Conservation (phyloP, 2,797 vertebrate species). For the Coilia nasus region DNA sequence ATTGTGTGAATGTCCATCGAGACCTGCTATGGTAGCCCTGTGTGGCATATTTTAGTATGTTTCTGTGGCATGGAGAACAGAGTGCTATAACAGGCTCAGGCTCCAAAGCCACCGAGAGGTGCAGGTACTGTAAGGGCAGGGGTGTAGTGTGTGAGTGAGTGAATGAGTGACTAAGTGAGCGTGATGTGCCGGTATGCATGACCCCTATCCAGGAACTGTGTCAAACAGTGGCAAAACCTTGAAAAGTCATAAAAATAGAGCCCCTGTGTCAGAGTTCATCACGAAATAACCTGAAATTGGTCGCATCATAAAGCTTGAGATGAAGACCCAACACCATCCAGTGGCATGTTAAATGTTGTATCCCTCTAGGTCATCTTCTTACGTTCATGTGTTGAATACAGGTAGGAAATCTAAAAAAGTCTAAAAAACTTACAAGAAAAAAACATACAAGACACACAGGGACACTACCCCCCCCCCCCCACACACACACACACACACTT, state of each 20-base stretch:
- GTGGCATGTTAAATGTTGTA: neutral
- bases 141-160: neutral
- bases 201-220: neutral
- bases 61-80: neutral
- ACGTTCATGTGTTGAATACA: no score
- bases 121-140: neutral
- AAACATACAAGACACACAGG: no score
- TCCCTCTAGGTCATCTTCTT: no score
- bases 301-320: neutral
- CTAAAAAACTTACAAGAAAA: neutral
- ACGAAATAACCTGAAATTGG: neutral
- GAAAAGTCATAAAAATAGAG: neutral
- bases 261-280: neutral
- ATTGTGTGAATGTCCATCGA: neutral
- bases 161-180: neutral
- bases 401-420: neutral
- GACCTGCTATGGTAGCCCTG: neutral
- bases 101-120: neutral
- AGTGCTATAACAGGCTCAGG: conserved; percentile 9
- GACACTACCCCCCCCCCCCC: no score
- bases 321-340: neutral
- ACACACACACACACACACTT: no score
- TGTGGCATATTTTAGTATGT: neutral
- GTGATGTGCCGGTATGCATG: neutral
- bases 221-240: neutral